phyloP scores from a whole-genome alignment of 2,797 vertebrate species.

The Lacerta bilineata region DNA sequence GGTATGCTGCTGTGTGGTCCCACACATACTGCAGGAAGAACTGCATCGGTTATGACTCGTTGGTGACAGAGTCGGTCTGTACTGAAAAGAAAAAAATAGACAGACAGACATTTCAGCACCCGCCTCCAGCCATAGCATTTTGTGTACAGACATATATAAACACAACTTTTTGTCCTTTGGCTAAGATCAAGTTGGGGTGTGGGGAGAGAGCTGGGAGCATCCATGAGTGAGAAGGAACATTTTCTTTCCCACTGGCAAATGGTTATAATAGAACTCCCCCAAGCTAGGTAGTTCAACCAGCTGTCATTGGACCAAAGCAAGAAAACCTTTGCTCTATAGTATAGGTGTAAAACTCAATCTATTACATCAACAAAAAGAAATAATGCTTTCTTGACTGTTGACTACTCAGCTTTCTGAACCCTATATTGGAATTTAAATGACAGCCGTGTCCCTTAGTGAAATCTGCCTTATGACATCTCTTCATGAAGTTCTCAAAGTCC shows the following conservation, averaged over 20 bases:
- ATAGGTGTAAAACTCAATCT: not conserved
- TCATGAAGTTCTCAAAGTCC: not conserved
- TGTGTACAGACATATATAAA: not conserved
- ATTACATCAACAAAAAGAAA: not conserved
- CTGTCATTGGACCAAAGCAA: not conserved
- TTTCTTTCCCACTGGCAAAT: not conserved
- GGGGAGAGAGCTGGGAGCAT: not conserved
- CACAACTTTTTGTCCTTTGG: not conserved
- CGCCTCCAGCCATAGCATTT: too few relatives aligned
- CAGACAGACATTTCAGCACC: too few relatives aligned
- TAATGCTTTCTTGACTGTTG: not conserved
- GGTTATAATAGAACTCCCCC: not conserved
- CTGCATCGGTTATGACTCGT: not conserved
- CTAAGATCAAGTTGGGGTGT: not conserved
- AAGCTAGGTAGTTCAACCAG: not conserved
- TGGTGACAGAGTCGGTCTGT: not conserved
- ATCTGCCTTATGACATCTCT: not conserved
- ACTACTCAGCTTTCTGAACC: slow-evolving; percentile 2
- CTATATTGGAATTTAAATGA: not conserved
- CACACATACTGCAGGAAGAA: not conserved
- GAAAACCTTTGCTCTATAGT: not conserved
- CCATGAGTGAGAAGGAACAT: not conserved
- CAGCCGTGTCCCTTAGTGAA: not conserved
- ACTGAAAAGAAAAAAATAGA: not conserved
- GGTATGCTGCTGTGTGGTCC: not conserved